Base-by-base conservation (phyloP, 2,888 invertebrate species). In the Nymphalis polychloros region DNA sequence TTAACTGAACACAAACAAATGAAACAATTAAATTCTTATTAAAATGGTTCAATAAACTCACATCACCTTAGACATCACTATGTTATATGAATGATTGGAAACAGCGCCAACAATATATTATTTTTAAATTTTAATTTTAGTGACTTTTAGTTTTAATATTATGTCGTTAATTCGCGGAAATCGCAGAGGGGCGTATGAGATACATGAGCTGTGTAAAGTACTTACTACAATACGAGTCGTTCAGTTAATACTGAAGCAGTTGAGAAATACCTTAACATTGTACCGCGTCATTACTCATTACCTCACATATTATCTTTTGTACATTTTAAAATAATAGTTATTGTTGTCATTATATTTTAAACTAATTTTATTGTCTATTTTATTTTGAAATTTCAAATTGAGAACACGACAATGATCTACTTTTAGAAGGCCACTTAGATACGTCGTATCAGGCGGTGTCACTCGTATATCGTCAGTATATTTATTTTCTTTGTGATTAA, bases 211-310 rank as follows among this genome's bases (percentile, higher is more conserved):
- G 48, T 48, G 68, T 59, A 48, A 53, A 50, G 62, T 70, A 67
- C 69, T 67, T 70, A 73, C 71, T 49, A 62, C n/a, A 35, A 59
- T 27, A 55, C 52, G 50, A 55, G 52, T 64, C 74, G 81, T 86
- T 84, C 87, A 86, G 86, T 88, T 85, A 81, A 73, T 79, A 84
- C 77, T 79, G 83, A 84, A 81, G 82, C 83, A 79, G 76, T 80
- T 80, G 76, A 71, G 75, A 76, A 77, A 76, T 67, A 71, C 78
- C 78, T 78, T 68, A 71, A 71, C 64, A 79, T 78, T 84, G 81
- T 85, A 86, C 87, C 86, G 85, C 85, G 85, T 87, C 86, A 86
- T 90, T 89, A 90, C 90, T 87, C 86, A 86, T 90, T 89, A 90
- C 90, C 90, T 91, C 89, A 90, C 90, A 83, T 84, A 81, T 80